Base-by-base conservation (phyloP, 2,797 vertebrate species). In the Lepilemur septentrionalis region DNA sequence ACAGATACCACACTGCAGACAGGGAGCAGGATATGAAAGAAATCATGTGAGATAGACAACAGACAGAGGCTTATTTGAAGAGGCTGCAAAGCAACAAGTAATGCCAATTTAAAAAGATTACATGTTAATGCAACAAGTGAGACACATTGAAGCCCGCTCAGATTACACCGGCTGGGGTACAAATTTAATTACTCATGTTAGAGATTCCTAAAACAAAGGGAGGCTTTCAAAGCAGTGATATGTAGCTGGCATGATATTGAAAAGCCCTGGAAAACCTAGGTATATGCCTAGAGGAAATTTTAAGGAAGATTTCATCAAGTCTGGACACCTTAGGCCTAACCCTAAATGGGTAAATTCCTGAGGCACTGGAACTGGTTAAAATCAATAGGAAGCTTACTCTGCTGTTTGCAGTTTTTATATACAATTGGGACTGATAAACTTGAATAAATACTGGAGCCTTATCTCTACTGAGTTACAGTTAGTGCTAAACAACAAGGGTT, bases 191-290 rank as follows among this genome's bases (percentile, higher is more conserved):
- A 97, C 96, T 93, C 93, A 46, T 92, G 95, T 95, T 75, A 89
- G 93, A 93, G 94, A 96, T 94, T 85, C 89, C 46, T 96, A 81
- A 97, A 91, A 97, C 96, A 97, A 98, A 97, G 94, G 81, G 81
- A 93, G 84, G 76, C 97, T 95, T 97, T 97, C 94, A 95, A 95
- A 23, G 55, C 35, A 17, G 22, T 89, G 92, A 69, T 91, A n/a
- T 2, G 8, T 92, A 88, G 93, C 81, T 96, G 92, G 93, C 84
- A 82, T 48, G 78, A 59, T 72, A 41, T n/a, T 73, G 50, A 81
- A 79, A 89, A 96, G 76, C 46, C 43, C 84, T 81, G 89, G 83
- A 93, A 85, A 95, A 95, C 61, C 59, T 82, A 59, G 75, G 73
- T 65, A 93, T 73, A 76, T 30, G 73, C 75, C 91, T 89, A 35